Percentiles rank a stretch among this genome's conserved stretches.
These are phyloP conservation scores for Charaxes varanes DNA, from an alignment of 1,140 invertebrate species.

Conservation along the genomic window DNA sequence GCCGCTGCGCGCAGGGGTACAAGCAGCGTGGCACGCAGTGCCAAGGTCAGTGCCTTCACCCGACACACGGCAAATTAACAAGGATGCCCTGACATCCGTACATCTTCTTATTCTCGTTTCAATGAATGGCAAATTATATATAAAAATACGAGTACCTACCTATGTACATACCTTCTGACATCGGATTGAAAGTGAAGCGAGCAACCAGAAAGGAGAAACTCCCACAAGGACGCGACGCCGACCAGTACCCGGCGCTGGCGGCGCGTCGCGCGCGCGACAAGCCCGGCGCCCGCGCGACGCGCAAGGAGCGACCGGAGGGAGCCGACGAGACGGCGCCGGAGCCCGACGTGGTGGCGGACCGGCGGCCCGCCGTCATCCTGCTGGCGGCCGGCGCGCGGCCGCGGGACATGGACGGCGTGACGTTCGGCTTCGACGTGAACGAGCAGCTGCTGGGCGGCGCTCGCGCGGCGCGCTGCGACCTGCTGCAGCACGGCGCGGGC, in stretches of 20 bases:
- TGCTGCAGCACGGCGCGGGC: slow-evolving; percentile 22
- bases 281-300: slow-evolving; percentile 11
- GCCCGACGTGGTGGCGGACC: slow-evolving; percentile 55
- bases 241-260: slow-evolving; percentile 42
- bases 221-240: too few relatives aligned
- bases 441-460: slow-evolving; percentile 76
- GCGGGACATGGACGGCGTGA: slow-evolving; percentile 75
- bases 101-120: too few relatives aligned
- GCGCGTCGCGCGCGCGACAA: slow-evolving; percentile 19
- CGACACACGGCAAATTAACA: too few relatives aligned
- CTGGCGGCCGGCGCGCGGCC: slow-evolving; percentile 72
- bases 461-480: slow-evolving; percentile 39
- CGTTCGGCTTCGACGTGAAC: slow-evolving; percentile 82
- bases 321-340: slow-evolving; percentile 35
- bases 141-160: too few relatives aligned
- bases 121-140: too few relatives aligned
- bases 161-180: too few relatives aligned
- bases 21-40: slow-evolving; percentile 63
- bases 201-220: too few relatives aligned
- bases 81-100: too few relatives aligned
- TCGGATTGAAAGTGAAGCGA: too few relatives aligned
- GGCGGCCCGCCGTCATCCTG: slow-evolving; percentile 78
- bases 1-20: slow-evolving; percentile 87
- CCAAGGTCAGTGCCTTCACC: slow-evolving; percentile 28
- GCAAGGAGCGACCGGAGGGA: slow-evolving; percentile 24